Percentiles rank a stretch among this genome's conserved stretches.
phyloP scores from a whole-genome alignment of 2,113 vertebrate species.

The Ursus arctos region DNA sequence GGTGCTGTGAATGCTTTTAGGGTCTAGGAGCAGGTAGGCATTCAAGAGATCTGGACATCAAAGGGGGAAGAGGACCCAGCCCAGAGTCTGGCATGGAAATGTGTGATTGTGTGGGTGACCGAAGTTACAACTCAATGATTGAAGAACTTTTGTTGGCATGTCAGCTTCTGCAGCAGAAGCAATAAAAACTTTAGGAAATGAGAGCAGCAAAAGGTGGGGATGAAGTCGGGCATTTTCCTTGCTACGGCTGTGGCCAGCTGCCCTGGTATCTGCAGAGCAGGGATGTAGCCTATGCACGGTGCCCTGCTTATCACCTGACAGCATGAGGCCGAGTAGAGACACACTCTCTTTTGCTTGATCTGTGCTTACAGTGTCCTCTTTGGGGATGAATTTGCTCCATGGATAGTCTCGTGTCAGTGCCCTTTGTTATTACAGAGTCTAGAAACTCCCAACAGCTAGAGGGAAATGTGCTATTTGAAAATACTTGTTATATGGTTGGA shows the following conservation, averaged over 20 bases:
- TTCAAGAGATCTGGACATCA: conserved; percentile 2
- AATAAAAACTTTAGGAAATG: background rate
- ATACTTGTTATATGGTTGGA: background rate
- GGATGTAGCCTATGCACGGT: background rate
- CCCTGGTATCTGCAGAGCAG: background rate
- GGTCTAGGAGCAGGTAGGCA: conserved; percentile 7
- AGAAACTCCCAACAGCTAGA: background rate
- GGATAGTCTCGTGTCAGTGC: background rate
- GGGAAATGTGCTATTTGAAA: conserved; percentile 26
- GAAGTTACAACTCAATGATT: background rate
- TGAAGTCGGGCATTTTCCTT: background rate
- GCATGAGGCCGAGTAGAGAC: background rate
- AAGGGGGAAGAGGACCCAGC: background rate
- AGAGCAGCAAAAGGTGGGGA: background rate
- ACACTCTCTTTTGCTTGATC: background rate
- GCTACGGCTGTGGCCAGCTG: background rate
- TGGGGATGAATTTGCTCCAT: background rate
- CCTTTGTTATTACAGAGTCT: conserved; percentile 29
- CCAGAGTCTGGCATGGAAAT: background rate
- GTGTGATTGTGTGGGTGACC: background rate
- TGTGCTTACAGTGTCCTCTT: background rate
- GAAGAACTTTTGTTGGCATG: background rate
- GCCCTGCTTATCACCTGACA: background rate
- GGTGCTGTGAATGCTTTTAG: conserved; percentile 35
- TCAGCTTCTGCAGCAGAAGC: background rate